A percentile compares a stretch with the other conserved stretches of the same genome.
These are phyloP conservation scores for Aplodontia rufa DNA, from an alignment of 2,113 vertebrate genomes.

Conservation along the genomic window DNA sequence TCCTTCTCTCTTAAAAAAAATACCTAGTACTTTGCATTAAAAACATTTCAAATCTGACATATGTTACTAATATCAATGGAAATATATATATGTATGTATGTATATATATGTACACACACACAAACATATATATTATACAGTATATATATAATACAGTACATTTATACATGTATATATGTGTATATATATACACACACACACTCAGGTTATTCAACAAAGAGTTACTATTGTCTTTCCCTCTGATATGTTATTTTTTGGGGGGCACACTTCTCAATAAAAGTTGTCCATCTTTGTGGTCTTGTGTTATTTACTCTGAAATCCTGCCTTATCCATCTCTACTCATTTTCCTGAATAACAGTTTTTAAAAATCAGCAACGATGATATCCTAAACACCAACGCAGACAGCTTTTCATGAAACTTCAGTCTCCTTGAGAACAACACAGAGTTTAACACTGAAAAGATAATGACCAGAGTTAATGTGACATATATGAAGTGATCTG, in stretches of 20 bases:
- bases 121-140: no score
- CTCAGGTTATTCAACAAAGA: background rate
- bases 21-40: background rate
- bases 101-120: no score
- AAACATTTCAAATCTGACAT: slow-evolving; percentile 7
- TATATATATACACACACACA: no score
- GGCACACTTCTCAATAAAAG: background rate
- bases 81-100: background rate
- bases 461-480: slow-evolving; percentile 29
- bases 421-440: background rate
- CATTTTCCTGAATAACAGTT: slow-evolving; percentile 4
- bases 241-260: background rate
- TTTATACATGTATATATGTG: background rate
- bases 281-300: background rate
- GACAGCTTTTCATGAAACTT: background rate
- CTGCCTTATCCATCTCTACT: background rate
- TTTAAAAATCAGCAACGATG: background rate
- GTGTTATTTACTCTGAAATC: background rate
- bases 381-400: background rate
- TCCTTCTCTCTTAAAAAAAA: no score
- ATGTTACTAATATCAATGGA: background rate
- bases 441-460: slow-evolving; percentile 29
- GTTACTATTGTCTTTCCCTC: background rate
- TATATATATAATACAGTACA: no score
- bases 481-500: background rate